Evolutionary conservation across 2,888 invertebrate species (phyloP), one percentile per base, ranked within the genome.

Genomic region (Leistus spinibarbis): DNA sequence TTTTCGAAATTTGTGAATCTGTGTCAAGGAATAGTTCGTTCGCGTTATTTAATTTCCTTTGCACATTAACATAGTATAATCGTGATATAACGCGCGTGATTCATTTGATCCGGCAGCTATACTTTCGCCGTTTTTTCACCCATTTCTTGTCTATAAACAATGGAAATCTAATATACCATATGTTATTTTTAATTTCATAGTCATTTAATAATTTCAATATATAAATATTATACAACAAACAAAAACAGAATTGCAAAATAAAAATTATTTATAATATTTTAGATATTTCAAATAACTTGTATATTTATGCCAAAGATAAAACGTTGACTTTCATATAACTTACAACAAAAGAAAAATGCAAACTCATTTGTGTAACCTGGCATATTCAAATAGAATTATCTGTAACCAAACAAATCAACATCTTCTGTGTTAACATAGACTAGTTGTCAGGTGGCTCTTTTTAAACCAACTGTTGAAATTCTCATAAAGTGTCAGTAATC

Each of bases 21-120:
- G 63, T 71, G 71, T 71, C 71, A 71, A 71, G 71, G 71, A 71
- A 60, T 71, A 60, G 71, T 16, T 22, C 71, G 64, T 71, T 71
- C 64, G 22, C 71, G 71, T 64, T 63, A 22, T 54, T 40, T 64
- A 63, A 71, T 71, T 64, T 64, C 64, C 64, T 16, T 22, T 23
- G 20, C 27, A 69, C 60, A 69, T 54, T 60, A 60, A 13, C 71
- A 64, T 71, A 60, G 22, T 22, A 60, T 17, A 60, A 60, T 60
- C 60, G 17, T 17, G 60, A 10, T 60, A 60, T 60, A 20, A 60
- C 64, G 54, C n/a, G 10, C 20, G 27, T 57, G 13, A 67, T 54
- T 53, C 24, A 22, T 62, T 62, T 62, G n/a, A 7, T 40, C 40
- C n/a, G 9, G 13, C 19, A 9, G 20, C 22, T 24, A 23, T 20